Conservation (phyloP, 2,797 vertebrate genomes). For the Fundulus diaphanus region DNA sequence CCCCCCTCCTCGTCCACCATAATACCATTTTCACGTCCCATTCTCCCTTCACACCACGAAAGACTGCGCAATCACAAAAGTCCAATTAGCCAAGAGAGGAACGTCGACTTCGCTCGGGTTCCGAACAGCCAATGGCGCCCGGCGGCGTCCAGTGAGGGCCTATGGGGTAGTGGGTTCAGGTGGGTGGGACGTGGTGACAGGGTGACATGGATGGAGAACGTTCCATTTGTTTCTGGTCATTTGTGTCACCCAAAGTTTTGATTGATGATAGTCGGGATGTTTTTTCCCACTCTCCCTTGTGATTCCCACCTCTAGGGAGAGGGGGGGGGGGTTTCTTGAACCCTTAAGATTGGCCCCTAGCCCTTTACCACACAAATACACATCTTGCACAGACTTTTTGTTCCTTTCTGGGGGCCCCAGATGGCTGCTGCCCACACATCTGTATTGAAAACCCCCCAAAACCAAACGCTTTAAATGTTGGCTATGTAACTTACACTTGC, state of each 20-base stretch:
- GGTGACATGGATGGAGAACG: conserved; percentile 77
- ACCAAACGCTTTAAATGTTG: conserved; percentile 75
- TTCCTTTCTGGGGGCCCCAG: conserved; percentile 78
- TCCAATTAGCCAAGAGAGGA: conserved; percentile 74
- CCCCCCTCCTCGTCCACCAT: conserved; percentile 76
- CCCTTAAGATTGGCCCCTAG: conserved; percentile 60
- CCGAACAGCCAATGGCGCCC: conserved; percentile 73
- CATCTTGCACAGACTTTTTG: conserved; percentile 62
- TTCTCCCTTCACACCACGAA: conserved; percentile 72
- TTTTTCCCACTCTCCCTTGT: conserved; percentile 90
- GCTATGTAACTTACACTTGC: conserved; percentile 22
- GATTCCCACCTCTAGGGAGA: conserved; percentile 85
- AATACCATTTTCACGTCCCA: conserved; percentile 79
- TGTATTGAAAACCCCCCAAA: conserved; percentile 89
- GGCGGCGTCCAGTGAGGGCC: conserved; percentile 58
- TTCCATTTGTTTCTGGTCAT: conserved; percentile 89
- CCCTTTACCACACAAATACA: conserved; percentile 51
- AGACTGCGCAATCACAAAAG: conserved; percentile 89
- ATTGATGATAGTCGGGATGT: conserved; percentile 94
- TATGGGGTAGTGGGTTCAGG: conserved; percentile 84
- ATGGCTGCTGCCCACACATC: conserved; percentile 97
- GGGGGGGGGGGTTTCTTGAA: conserved; percentile 68
- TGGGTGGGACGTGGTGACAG: conserved; percentile 86
- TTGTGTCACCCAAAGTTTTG: conserved; percentile 91
- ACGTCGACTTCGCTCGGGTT: conserved; percentile 58